These are phyloP conservation scores for Pseudomyrmex sp. DNA, from an alignment of 1,140 invertebrate species.

Conservation along the genomic window DNA sequence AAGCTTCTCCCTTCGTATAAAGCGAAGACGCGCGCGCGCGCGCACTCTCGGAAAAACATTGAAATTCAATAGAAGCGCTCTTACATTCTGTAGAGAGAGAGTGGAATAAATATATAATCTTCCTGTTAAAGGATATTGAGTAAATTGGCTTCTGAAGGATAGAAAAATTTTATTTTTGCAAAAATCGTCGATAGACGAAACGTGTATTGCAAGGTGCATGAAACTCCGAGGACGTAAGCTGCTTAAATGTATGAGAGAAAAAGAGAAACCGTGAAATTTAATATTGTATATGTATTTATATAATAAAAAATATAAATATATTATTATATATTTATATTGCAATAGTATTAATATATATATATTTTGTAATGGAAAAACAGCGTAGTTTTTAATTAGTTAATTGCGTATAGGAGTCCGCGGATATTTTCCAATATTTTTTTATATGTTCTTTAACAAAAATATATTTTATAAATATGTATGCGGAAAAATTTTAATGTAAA, in stretches of 20 bases:
- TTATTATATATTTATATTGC: no score
- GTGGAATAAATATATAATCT: constrained; percentile 13
- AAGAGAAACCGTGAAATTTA: no score
- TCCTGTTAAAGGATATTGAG: background rate
- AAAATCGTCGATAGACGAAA: background rate
- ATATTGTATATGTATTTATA: no score
- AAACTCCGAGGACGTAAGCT: background rate
- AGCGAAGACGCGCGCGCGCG: background rate
- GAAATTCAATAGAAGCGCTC: constrained; percentile 20
- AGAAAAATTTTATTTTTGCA: constrained; percentile 25
- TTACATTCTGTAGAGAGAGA: background rate
- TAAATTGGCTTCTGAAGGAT: constrained; percentile 4
- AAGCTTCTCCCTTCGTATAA: background rate
- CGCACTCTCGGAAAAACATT: constrained; percentile 15
- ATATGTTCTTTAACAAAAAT: no score
- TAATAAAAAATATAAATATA: no score
- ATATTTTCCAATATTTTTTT: no score
- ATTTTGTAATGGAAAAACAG: no score
- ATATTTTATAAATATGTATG: background rate
- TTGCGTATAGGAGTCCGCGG: no score
- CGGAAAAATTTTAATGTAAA: background rate
- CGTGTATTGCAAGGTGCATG: background rate
- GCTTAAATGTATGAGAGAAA: no score
- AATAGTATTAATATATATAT: no score
- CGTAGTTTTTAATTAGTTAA: no score